A percentile compares a stretch with the other conserved stretches of the same genome.
Evolutionary conservation across 2,113 vertebrate genomes (phyloP).

Genomic region (Coreoperca whiteheadi): DNA sequence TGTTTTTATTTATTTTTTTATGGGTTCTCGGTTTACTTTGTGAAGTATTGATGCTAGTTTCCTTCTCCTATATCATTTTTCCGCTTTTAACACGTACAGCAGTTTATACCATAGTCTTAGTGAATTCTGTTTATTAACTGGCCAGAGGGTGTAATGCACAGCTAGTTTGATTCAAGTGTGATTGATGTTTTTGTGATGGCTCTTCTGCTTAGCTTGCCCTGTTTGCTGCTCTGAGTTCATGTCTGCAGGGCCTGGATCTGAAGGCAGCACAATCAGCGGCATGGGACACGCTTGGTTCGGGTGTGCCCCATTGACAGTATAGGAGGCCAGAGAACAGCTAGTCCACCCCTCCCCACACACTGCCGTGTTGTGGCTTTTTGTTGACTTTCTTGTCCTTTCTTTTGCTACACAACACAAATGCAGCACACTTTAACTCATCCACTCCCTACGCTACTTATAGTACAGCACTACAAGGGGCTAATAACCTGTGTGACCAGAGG

Average conservation of each 20-base stretch:
- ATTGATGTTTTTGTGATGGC: neutral
- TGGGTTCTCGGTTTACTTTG: conserved; percentile 14
- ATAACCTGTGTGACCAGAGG: neutral
- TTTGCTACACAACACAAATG: neutral
- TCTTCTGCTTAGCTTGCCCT: neutral
- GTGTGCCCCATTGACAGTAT: neutral
- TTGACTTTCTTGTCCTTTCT: neutral
- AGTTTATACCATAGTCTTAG: neutral
- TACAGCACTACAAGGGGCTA: neutral
- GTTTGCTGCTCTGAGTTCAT: neutral
- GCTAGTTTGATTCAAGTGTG: conserved; percentile 7
- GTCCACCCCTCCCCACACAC: neutral
- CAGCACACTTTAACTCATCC: neutral
- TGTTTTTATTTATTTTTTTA: conserved; percentile 16
- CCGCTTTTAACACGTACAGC: neutral
- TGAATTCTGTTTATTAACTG: conserved; percentile 14
- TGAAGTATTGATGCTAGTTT: conserved; percentile 19
- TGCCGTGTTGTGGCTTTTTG: neutral
- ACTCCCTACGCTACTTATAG: neutral
- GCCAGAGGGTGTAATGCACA: conserved; percentile 9
- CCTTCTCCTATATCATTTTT: neutral
- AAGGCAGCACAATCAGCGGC: neutral
- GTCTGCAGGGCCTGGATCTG: neutral
- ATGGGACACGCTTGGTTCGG: neutral
- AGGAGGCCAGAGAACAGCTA: neutral